phyloP scores from a whole-genome alignment of 2,113 vertebrate species.

The Dendrocopos noguchii region DNA sequence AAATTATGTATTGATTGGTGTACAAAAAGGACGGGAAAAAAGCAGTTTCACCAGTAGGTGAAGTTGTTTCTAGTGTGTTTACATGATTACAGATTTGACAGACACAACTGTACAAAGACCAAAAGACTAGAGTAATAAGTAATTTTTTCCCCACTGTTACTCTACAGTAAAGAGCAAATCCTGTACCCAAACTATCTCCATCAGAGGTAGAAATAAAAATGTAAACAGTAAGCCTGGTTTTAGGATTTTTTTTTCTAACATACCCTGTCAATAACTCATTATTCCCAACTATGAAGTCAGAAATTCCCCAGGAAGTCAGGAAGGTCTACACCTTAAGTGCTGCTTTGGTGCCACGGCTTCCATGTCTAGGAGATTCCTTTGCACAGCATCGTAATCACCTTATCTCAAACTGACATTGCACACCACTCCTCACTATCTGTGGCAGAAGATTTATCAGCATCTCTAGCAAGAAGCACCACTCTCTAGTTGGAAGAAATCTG shows the following conservation, averaged over 20 bases:
- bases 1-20: background rate
- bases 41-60: background rate
- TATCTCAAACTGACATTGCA: slow-evolving; percentile 48
- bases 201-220: background rate
- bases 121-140: background rate
- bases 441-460: slow-evolving; percentile 50
- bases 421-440: background rate
- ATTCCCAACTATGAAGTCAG: background rate
- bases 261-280: background rate
- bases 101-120: background rate
- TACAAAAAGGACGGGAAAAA: background rate
- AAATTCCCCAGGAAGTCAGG: background rate
- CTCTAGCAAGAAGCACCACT: slow-evolving; percentile 26
- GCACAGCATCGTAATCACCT: background rate
- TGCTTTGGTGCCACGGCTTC: slow-evolving; percentile 8
- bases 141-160: background rate
- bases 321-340: background rate
- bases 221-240: background rate
- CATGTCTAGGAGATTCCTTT: slow-evolving; percentile 20
- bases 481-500: slow-evolving; percentile 25
- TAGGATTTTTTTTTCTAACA: background rate
- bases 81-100: background rate
- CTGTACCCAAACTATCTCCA: background rate
- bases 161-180: background rate
- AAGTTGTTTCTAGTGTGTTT: background rate